Evolutionary conservation across 2,113 vertebrate species (phyloP).

Genomic region (Oryzias celebensis): DNA sequence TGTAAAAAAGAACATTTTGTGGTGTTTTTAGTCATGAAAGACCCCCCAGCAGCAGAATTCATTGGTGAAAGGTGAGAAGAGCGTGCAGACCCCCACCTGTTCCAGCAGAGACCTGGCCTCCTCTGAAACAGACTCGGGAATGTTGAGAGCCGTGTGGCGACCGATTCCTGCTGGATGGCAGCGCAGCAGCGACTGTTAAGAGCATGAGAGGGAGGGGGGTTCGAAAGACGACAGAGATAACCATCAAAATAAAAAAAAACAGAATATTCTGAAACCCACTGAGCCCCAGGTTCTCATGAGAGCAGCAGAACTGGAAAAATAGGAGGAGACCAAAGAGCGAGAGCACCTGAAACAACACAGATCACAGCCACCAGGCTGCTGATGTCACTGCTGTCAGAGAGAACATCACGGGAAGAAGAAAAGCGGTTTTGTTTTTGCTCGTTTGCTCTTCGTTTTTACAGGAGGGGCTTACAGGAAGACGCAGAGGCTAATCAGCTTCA

Average conservation of each 20-base stretch:
- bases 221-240: conserved; percentile 44
- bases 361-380: conserved; percentile 44
- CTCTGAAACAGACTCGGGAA: conserved; percentile 91
- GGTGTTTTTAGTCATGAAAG: no score
- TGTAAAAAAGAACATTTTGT: no score
- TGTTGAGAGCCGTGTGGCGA: conserved; percentile 89
- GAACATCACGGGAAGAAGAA: conserved; percentile 27
- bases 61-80: background rate
- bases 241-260: conserved; percentile 40
- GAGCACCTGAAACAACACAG: conserved; percentile 74
- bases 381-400: conserved; percentile 36
- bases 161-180: conserved; percentile 95
- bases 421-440: conserved; percentile 29
- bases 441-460: conserved; percentile 19
- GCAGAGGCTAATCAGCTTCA: background rate
- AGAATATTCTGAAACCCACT: conserved; percentile 32
- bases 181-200: conserved; percentile 79
- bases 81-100: conserved; percentile 78
- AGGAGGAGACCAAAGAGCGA: conserved; percentile 53
- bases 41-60: no score
- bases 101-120: conserved; percentile 92
- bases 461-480: conserved; percentile 23
- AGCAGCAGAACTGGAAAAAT: conserved; percentile 46
- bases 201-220: conserved; percentile 41
- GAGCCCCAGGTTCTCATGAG: conserved; percentile 32